phyloP scores from a whole-genome alignment of 2,888 invertebrate genomes.

The Meloe dianella region DNA sequence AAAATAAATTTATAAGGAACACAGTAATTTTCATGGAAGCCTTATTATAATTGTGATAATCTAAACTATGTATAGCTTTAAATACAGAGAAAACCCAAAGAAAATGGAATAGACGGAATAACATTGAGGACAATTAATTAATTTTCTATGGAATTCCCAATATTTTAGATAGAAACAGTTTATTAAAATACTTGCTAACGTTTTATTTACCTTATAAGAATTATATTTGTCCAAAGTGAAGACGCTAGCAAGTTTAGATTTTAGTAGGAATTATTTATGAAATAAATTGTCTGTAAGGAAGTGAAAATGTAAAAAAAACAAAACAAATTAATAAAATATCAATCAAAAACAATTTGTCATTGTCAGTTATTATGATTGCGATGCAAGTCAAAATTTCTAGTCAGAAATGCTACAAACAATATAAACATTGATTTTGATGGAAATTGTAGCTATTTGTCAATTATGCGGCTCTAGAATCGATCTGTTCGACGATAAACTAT shows the following conservation, averaged over 20 bases:
- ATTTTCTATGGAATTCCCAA: neutral
- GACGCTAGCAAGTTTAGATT: conserved; percentile 11
- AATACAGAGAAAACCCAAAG: neutral
- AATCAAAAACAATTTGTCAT: conserved; percentile 9
- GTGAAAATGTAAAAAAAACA: conserved; percentile 14
- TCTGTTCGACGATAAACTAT: neutral
- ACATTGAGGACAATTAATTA: neutral
- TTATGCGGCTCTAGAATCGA: conserved; percentile 19
- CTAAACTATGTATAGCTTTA: conserved; percentile 30
- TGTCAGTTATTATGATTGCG: neutral
- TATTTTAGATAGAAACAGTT: conserved; percentile 3
- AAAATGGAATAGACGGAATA: neutral
- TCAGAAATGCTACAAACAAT: neutral
- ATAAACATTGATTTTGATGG: conserved; percentile 13
- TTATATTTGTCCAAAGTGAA: neutral
- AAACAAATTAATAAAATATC: conserved; percentile 20
- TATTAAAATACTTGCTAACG: conserved; percentile 18
- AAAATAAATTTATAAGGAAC: conserved; percentile 12
- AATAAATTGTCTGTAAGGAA: conserved; percentile 19
- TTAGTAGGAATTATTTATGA: neutral
- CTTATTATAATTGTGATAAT: conserved; percentile 52
- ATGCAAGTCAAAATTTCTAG: neutral
- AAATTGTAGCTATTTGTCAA: conserved; percentile 21
- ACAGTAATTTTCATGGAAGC: conserved; percentile 42
- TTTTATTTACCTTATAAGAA: conserved; percentile 6